Conservation (phyloP, 2,888 invertebrate species). For the Apodemia duryi region DNA sequence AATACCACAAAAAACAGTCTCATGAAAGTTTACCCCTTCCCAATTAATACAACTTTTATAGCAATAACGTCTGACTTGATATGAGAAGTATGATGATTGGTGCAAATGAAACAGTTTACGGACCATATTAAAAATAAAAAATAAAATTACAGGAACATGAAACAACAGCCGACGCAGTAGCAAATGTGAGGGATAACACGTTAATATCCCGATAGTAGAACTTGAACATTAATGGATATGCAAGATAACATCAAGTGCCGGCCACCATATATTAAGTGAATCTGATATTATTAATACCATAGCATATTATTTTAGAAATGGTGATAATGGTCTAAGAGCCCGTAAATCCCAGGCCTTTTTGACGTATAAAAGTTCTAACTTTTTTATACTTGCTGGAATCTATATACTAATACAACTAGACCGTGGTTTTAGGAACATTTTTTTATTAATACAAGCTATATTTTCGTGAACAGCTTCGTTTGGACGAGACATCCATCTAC, state of each 20-base stretch:
- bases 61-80: neutral
- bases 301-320: neutral
- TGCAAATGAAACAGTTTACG: neutral
- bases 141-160: conserved; percentile 8
- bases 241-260: conserved; percentile 2
- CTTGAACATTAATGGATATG: conserved; percentile 9
- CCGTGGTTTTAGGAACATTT: too few species aligned
- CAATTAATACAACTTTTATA: neutral
- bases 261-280: neutral
- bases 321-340: neutral
- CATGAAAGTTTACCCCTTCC: neutral
- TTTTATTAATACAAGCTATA: too few species aligned
- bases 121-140: conserved; percentile 1
- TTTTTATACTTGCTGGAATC: neutral
- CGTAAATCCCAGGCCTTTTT: neutral
- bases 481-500: too few species aligned
- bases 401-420: too few species aligned
- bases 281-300: conserved; percentile 4
- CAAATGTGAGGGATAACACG: neutral
- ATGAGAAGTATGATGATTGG: neutral
- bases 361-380: too few species aligned
- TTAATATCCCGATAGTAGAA: conserved; percentile 3
- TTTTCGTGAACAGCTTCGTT: too few species aligned
- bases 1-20: neutral
- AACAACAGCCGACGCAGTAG: neutral